A percentile compares a stretch with the other conserved stretches of the same genome.
Evolutionary conservation across 2,888 invertebrate genomes (phyloP).

Genomic region (Kuschelorhynchus macadamiae): DNA sequence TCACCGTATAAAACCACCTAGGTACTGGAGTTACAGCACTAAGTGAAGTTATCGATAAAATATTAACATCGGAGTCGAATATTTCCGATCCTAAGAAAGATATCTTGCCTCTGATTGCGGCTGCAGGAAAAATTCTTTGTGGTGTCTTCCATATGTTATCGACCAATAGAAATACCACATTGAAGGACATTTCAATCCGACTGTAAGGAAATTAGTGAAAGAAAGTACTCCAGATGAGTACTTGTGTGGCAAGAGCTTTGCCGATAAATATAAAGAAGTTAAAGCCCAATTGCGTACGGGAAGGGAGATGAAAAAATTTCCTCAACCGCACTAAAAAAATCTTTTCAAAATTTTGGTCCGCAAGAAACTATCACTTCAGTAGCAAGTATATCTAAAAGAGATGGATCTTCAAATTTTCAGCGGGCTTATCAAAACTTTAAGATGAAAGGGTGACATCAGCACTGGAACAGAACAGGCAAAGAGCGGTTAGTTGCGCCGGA

Average conservation of each 20-base stretch:
- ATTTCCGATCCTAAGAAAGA: slow-evolving; percentile 1
- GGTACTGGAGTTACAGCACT: slow-evolving; percentile 3
- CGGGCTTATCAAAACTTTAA: too few species aligned
- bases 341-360: too few species aligned
- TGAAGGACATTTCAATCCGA: slow-evolving; percentile 18
- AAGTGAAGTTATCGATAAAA: slow-evolving; percentile 3
- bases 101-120: slow-evolving; percentile 18
- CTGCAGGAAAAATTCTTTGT: slow-evolving; percentile 22
- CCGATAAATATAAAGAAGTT: slow-evolving; percentile 23
- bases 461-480: too few species aligned
- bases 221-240: slow-evolving; percentile 30
- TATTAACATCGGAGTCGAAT: background rate
- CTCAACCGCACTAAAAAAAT: too few species aligned
- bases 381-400: too few species aligned
- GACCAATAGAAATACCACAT: slow-evolving; percentile 27
- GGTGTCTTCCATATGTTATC: slow-evolving; percentile 29
- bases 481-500: too few species aligned
- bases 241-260: slow-evolving; percentile 27
- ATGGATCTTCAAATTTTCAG: too few species aligned
- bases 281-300: slow-evolving; percentile 20
- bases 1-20: slow-evolving; percentile 10
- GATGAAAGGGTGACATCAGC: too few species aligned
- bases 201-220: slow-evolving; percentile 21
- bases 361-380: too few species aligned
- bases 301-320: slow-evolving; percentile 11